Base-by-base conservation (phyloP, 2,888 invertebrate genomes). In the Cryptocheilus praepositus region DNA sequence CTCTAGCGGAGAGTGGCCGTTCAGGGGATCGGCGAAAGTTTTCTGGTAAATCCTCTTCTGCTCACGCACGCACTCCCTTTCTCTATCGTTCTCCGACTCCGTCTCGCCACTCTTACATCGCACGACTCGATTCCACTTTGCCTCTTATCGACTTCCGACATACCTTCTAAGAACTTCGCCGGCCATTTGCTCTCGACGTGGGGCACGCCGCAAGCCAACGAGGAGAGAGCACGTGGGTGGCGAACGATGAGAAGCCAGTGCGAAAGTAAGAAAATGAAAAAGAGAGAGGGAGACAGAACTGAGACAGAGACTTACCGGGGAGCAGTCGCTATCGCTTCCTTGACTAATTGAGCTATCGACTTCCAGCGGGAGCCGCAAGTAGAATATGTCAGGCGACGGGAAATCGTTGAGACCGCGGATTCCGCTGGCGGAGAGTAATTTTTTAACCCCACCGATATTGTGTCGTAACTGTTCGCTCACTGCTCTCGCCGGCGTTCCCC, bases 81-180 rank as follows among this genome's bases (percentile, higher is more conserved):
- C 11, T 36, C 8, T 44, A 3, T 43, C 5, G 52, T 28, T 44
- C 51, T 44, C 25, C 36, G 59, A 8, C 44, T 52, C 60, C 19
- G 52, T 36, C 36, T 46, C 43, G 21, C 64, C 21, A 16, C 36
- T 28, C 61, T 44, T 36, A 49, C 49, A 21, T 25, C n/a, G 22
- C 18, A 36, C 57, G 43, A 57, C 16, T 22, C 71, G 61, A 72
- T 70, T 63, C 70, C 66, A 66, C 70, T 66, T 70, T 66, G 63
- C 64, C 64, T 70, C 65, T 66, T 68, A 64, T 70, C 74, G 65
- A 59, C 67, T 67, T 56, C 59, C 64, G 59, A 25, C 62, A 54
- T 70, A 59, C 68, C 65, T 69, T 28, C 61, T 46, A 43, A 70
- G 55, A 49, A 72, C 67, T 73, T 63, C 43, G 57, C 60, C 54